Conservation (phyloP, 2,888 invertebrate species). For the Xanthia togata region DNA sequence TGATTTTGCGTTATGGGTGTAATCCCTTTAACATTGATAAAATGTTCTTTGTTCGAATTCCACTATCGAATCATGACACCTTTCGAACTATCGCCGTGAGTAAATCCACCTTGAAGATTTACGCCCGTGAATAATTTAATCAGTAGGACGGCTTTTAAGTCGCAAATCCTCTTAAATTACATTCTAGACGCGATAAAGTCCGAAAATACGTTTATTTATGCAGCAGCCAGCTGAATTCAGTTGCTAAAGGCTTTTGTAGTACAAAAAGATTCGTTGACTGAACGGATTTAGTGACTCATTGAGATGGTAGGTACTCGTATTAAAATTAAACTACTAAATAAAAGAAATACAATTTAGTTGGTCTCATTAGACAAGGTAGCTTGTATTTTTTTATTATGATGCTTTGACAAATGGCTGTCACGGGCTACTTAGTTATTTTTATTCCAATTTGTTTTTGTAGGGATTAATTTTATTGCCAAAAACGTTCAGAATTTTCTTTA, state of each 20-base stretch:
- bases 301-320: neutral
- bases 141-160: constrained; percentile 40
- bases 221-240: constrained; percentile 40
- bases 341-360: constrained; percentile 14
- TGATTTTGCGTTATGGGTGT: too few relatives aligned
- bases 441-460: neutral
- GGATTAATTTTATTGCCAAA: neutral
- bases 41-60: constrained; percentile 2
- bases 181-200: constrained; percentile 52
- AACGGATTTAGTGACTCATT: constrained; percentile 43
- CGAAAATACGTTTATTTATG: constrained; percentile 60
- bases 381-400: neutral
- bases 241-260: constrained; percentile 15
- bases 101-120: constrained; percentile 42
- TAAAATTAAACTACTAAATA: constrained; percentile 29
- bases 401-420: neutral
- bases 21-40: neutral
- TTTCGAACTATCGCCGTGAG: constrained; percentile 23
- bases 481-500: neutral
- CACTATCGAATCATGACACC: constrained; percentile 20
- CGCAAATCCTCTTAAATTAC: constrained; percentile 59
- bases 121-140: constrained; percentile 57
- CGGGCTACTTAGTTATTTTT: neutral
- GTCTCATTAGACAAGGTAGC: neutral
- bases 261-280: constrained; percentile 16